Conservation (phyloP, 2,888 invertebrate genomes). For the Vandiemenella viatica region DNA sequence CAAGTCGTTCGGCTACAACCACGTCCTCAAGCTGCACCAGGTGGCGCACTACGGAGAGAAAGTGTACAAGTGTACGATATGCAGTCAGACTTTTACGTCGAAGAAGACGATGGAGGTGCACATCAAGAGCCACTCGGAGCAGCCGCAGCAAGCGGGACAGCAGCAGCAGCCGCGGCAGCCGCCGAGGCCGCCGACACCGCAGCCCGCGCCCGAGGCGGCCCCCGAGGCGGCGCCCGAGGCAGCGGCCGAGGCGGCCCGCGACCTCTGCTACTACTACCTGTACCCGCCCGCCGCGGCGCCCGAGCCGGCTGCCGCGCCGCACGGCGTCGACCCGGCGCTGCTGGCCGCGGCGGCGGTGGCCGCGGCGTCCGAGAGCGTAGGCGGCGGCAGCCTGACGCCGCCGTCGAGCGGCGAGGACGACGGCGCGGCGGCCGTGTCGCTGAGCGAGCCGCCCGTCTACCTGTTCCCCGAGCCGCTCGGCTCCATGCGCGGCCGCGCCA, state of each 20-base stretch:
- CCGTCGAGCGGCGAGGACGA: constrained; percentile 18
- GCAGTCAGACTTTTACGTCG: constrained; percentile 78
- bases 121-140: constrained; percentile 59
- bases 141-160: constrained; percentile 17
- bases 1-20: constrained; percentile 81
- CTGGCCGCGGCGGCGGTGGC: constrained; percentile 33
- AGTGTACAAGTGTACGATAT: constrained; percentile 83
- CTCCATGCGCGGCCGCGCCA: constrained; percentile 17
- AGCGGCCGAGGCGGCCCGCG: constrained; percentile 19
- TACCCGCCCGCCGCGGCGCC: constrained; percentile 34
- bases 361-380: constrained; percentile 24
- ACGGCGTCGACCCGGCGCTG: constrained; percentile 31
- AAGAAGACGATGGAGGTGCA: constrained; percentile 85
- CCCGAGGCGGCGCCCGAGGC: constrained; percentile 19
- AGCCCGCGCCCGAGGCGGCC: constrained; percentile 4
- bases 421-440: constrained; percentile 14
- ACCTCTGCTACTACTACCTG: constrained; percentile 25
- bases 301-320: constrained; percentile 26
- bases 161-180: constrained; percentile 3
- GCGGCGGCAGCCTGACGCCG: constrained; percentile 21
- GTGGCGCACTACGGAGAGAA: constrained; percentile 85
- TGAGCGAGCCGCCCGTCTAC: constrained; percentile 21
- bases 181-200: constrained; percentile 17
- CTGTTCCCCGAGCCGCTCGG: constrained; percentile 21
- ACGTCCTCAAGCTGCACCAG: constrained; percentile 74